Base-by-base conservation (phyloP, 2,888 invertebrate species). In the Eupithecia centaureata region DNA sequence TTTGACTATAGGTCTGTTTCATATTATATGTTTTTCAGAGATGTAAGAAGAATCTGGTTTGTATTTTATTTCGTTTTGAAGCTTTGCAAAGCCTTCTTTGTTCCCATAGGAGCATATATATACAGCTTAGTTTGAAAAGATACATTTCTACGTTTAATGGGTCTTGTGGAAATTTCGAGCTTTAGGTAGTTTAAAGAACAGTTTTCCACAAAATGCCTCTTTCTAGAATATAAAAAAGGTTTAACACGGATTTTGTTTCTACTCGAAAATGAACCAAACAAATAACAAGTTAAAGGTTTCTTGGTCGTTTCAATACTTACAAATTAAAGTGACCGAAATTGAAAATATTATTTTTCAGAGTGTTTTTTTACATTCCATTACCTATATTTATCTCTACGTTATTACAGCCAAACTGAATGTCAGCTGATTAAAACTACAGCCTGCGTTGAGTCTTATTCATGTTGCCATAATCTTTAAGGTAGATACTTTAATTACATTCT, bases 401-500 rank as follows among this genome's bases (percentile, higher is more conserved):
- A 4, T 47, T 47, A 12, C 42, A 42, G 10, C 10, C 22, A 22
- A 22, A 47, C 10, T 42, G 10, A 12, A 22, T 27, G 27, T 52
- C 12, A 27, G 15, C 13, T 15, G 52, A 27, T 52, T 15, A 27
- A 52, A 52, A 27, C 18, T 18, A 35, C 8, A 27, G 27, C 27
- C 15, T 52, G 25, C 27, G 52, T 5, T 13, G 13, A 2, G 10
- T 57, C 57, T 57, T 57, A 18, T 32, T 30, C n/a, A n/a, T 51
- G 25, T 64, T 52, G 38, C 52, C 18, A 30, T 51, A 56, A 25
- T 47, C 30, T 38, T 56, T 58, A n/a, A n/a, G n/a, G n/a, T n/a
- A n/a, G n/a, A n/a, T 61, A 38, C 51, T 30, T 70, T 63, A 70
- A 70, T 66, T 66, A 54, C 65, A 47, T 72, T 76, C 65, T 76